Percentiles rank a stretch among this genome's conserved stretches.
phyloP scores from a whole-genome alignment of 2,888 invertebrate genomes.

The Elmis aenea region DNA sequence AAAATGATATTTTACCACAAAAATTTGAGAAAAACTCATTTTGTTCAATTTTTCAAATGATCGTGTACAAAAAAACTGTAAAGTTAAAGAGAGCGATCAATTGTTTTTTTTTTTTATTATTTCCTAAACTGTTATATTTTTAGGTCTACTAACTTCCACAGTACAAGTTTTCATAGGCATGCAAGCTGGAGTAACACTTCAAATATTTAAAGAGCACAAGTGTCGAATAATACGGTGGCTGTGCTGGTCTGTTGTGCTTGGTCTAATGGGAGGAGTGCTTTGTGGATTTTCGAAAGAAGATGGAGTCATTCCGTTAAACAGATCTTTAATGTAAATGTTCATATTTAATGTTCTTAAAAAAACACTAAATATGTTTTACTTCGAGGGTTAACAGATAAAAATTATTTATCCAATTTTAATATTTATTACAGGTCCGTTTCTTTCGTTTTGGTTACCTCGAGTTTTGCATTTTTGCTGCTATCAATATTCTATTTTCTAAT shows the following conservation, averaged over 20 bases:
- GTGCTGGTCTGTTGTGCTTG: constrained; percentile 64
- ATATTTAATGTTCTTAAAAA: too few relatives aligned
- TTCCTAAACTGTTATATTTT: constrained; percentile 7
- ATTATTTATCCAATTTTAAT: too few relatives aligned
- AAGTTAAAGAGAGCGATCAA: too few relatives aligned
- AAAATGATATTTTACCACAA: too few relatives aligned
- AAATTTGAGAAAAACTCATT: too few relatives aligned
- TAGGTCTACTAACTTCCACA: constrained; percentile 70
- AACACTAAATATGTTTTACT: too few relatives aligned
- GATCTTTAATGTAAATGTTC: too few relatives aligned
- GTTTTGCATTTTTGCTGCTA: constrained; percentile 70
- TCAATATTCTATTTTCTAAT: constrained; percentile 71
- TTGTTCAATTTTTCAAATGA: too few relatives aligned
- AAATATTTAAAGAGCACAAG: constrained; percentile 53
- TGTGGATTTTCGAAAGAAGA: constrained; percentile 71
- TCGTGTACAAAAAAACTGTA: too few relatives aligned
- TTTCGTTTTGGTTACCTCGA: constrained; percentile 77
- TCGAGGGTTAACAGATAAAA: not conserved
- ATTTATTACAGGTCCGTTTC: constrained; percentile 74
- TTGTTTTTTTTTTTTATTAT: too few relatives aligned
- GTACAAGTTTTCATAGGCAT: constrained; percentile 78
- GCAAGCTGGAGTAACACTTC: constrained; percentile 73
- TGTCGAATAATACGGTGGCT: constrained; percentile 71
- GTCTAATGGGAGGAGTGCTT: constrained; percentile 63
- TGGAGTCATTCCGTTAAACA: constrained; percentile 84